These are phyloP conservation scores for Petrocephalus zakoni DNA, from an alignment of 2,113 vertebrate genomes.

Conservation along the genomic window DNA sequence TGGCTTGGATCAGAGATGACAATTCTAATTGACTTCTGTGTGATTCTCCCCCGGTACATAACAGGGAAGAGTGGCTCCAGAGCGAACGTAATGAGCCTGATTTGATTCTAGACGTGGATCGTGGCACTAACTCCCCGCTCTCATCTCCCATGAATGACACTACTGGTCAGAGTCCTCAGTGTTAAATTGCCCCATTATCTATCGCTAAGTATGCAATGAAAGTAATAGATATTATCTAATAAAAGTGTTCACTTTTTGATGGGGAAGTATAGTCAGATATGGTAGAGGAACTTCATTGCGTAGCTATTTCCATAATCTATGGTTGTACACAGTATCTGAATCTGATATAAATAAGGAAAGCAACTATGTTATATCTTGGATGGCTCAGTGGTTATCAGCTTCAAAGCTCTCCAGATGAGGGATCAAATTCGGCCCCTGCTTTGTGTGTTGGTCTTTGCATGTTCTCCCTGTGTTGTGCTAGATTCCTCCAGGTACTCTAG, in stretches of 20 bases:
- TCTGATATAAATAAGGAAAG: not conserved
- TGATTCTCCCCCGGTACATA: constrained; percentile 76
- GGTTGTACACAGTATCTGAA: not conserved
- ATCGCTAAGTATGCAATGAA: not conserved
- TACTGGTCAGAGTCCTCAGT: not conserved
- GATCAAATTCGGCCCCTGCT: not conserved
- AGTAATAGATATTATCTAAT: not conserved
- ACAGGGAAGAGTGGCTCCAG: constrained; percentile 88
- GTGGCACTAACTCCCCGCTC: constrained; percentile 39
- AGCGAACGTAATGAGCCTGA: constrained; percentile 89
- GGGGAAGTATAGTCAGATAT: not conserved
- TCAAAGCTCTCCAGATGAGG: not conserved
- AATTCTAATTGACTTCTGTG: constrained; percentile 88
- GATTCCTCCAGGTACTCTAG: not conserved
- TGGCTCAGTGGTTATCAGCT: not conserved
- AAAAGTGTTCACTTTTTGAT: not conserved
- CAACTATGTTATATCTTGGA: not conserved
- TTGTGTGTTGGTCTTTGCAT: not conserved
- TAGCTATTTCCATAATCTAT: not conserved
- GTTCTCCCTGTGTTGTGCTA: not conserved
- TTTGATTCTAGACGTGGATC: constrained; percentile 68
- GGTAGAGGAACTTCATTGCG: not conserved
- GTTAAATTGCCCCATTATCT: not conserved
- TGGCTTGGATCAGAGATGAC: constrained; percentile 87
- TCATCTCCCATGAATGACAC: not conserved